These are phyloP conservation scores for Eonycteris spelaea DNA, from an alignment of 2,113 vertebrate genomes.

Conservation along the genomic window DNA sequence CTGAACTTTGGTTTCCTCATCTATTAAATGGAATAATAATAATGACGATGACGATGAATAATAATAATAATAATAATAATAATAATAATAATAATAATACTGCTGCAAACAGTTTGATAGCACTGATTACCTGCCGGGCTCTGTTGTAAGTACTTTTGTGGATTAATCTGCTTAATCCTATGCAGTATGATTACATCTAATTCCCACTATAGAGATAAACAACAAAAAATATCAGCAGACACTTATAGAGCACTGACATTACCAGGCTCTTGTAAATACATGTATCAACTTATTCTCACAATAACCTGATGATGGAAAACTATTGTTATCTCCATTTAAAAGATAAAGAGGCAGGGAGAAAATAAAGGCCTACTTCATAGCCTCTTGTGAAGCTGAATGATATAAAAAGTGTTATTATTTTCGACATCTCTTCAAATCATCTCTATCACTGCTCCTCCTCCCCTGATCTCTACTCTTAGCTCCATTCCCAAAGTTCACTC, in stretches of 20 bases:
- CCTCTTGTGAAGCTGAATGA: neutral
- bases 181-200: neutral
- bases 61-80: neutral
- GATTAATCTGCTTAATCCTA: neutral
- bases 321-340: conserved; percentile 5
- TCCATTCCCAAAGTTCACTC: neutral
- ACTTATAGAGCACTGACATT: neutral
- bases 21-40: neutral
- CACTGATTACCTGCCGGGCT: neutral
- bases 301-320: neutral
- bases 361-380: neutral
- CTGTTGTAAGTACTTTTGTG: neutral
- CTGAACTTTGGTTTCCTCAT: neutral
- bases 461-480: neutral
- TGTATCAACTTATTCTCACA: neutral
- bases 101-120: neutral
- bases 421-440: neutral
- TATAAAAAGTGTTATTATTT: neutral
- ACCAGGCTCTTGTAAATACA: neutral
- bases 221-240: neutral
- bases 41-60: no score
- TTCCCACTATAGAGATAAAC: neutral
- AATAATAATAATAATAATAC: no score
- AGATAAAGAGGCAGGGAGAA: neutral
- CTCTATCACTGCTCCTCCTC: neutral